Percentiles rank a stretch among this genome's conserved stretches.
These are phyloP conservation scores for Andrena camellia DNA, from an alignment of 2,888 invertebrate genomes.

Conservation along the genomic window DNA sequence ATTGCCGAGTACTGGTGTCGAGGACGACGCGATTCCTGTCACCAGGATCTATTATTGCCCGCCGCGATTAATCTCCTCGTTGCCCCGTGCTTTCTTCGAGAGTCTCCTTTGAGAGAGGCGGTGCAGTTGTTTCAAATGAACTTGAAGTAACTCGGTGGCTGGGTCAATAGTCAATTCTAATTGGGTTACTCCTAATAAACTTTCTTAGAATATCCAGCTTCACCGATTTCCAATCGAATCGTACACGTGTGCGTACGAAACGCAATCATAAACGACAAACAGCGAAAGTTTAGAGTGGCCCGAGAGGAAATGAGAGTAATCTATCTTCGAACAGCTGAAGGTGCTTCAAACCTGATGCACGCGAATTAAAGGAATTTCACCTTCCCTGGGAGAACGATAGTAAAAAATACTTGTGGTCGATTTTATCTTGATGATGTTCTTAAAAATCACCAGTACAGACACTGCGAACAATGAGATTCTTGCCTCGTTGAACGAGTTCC, in stretches of 20 bases:
- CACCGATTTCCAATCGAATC: no score
- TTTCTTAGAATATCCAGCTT: background rate
- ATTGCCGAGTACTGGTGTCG: slow-evolving; percentile 37
- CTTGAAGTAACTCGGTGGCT: background rate
- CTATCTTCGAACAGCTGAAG: no score
- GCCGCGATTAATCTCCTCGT: slow-evolving; percentile 22
- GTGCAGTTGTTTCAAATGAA: background rate
- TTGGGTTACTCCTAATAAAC: background rate
- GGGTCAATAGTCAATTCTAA: background rate
- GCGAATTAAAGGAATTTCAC: no score
- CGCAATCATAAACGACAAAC: no score
- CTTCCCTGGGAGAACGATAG: no score
- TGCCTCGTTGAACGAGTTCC: slow-evolving; percentile 20
- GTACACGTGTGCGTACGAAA: no score
- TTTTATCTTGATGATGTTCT: no score
- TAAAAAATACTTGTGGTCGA: no score
- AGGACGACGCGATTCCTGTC: slow-evolving; percentile 48
- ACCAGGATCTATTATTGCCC: slow-evolving; percentile 38
- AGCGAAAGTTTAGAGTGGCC: no score
- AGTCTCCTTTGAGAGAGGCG: background rate
- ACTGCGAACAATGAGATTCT: background rate
- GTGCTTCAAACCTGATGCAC: no score
- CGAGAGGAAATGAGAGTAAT: no score
- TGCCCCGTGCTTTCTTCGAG: slow-evolving; percentile 3
- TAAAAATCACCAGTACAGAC: background rate